Evolutionary conservation across 1,140 invertebrate genomes (phyloP), one percentile per base, ranked within the genome.

Genomic region (Periplaneta americana): DNA sequence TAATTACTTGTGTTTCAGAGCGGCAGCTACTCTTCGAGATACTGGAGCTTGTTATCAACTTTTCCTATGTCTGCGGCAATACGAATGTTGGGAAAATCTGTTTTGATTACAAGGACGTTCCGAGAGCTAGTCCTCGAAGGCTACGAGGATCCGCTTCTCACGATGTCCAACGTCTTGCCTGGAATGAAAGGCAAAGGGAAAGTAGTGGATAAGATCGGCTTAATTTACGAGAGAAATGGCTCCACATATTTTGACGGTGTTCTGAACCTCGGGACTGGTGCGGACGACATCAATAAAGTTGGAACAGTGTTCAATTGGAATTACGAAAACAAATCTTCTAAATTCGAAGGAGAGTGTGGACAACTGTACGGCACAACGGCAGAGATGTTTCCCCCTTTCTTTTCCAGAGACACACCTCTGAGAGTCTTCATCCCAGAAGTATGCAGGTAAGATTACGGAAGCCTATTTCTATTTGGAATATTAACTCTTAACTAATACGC

Each of bases 41-140:
- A 91, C 83, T 84, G 88, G 83, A 81, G 84, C 6, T 75, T 83
- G 1, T 92, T 1, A 91, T 89, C 84, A 82, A 90, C 77, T 82
- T 57, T 11, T 37, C 18, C 79, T 18, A 90, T 0, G 87, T 92
- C 0, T 90, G 92, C 85, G 85, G 88, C 39, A 87, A 84, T 95
- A 80, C 84, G 89, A 34, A 79, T 84, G 78, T 88, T 90, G 74
- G 89, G 90, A 82, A 89, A 91, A 74, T 85, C 87, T 35, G 83
- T 94, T 79, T 89, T 91, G 82, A 85, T 93, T 0, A 93, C 91
- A 0, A 94, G 93, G 84, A 91, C 91, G 33, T 93, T 92, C 0
- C 85, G 90, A 22, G 89, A 94, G 86, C 89, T 94, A 81, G 86
- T 96, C 6, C 96, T 96, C 87, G 91, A 95, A 35, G 95, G 95